phyloP scores from a whole-genome alignment of 2,113 vertebrate species.

The Antechinus stuartii region DNA sequence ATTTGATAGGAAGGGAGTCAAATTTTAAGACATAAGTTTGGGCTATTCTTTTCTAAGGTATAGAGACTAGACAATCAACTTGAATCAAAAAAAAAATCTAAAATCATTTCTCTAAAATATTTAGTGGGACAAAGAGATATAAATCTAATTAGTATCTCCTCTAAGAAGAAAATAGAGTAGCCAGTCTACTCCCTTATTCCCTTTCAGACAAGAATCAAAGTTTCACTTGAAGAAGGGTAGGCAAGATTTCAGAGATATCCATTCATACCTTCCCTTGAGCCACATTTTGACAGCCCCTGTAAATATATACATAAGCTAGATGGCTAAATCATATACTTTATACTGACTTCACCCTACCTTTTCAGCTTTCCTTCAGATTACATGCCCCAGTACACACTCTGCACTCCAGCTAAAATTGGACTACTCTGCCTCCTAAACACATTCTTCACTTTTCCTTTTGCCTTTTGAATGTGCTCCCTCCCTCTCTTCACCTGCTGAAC shows the following conservation, averaged over 20 bases:
- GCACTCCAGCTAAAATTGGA: neutral
- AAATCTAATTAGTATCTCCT: neutral
- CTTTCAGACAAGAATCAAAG: neutral
- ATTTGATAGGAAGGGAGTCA: neutral
- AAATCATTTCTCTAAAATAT: neutral
- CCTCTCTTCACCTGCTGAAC: neutral
- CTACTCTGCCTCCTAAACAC: neutral
- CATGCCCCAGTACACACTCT: neutral
- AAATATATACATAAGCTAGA: neutral
- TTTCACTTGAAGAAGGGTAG: neutral
- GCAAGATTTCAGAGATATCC: neutral
- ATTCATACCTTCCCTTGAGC: neutral
- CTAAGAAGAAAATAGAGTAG: neutral
- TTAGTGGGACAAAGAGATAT: neutral
- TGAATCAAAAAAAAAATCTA: neutral
- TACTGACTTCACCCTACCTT: neutral
- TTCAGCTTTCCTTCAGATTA: neutral
- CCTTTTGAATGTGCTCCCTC: neutral
- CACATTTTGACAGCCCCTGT: neutral
- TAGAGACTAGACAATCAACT: neutral
- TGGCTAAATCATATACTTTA: neutral
- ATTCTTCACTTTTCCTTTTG: neutral
- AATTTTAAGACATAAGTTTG: neutral
- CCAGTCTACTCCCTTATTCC: neutral
- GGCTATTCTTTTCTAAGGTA: neutral